Base-by-base conservation (phyloP, 2,888 invertebrate genomes). In the Apotomis betuletana region DNA sequence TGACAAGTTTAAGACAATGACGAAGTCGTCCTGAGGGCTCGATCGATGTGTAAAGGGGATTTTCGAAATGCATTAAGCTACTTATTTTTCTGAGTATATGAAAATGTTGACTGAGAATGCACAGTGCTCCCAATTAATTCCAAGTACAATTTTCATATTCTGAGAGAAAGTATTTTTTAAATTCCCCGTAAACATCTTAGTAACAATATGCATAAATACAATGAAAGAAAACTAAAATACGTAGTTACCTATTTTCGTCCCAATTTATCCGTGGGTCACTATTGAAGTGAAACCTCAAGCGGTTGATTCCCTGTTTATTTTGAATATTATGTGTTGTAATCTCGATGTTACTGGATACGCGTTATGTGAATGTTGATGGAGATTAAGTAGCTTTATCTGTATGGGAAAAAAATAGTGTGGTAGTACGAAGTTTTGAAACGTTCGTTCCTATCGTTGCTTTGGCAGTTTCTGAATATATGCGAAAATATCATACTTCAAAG, bases 161-260 rank as follows among this genome's bases (percentile, higher is more conserved):
- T 27, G 27, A 27, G 27, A 3, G 41, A 41, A 41, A 41, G 41
- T 41, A 6, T 41, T 6, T 41, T 41, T 41, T 41, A 6, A 1
- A 3, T 41, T 6, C 41, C 41, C 41, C 41, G 41, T 41, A 41
- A 41, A 41, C 6, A 41, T 49, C 49, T 49, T 49, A 9, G 49
- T 49, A 49, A 49, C 49, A 49, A 49, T 8, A 9, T 41, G 62
- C 55, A 63, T 57, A 49, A 49, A 61, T 49, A 69, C 4, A 62
- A 55, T 44, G 52, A 55, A 64, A 58, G 52, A 55, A 64, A 58
- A 59, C 38, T 59, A 46, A 70, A 15, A 70, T 65, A 70, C 65
- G 64, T 70, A 70, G 46, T 59, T 58, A 44, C 52, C 51, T 44
- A 13, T 59, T 64, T 64, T 54, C 36, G 59, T 36, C 59, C 51